Conservation (phyloP, 1,140 invertebrate species). For the Caerostris darwini region DNA sequence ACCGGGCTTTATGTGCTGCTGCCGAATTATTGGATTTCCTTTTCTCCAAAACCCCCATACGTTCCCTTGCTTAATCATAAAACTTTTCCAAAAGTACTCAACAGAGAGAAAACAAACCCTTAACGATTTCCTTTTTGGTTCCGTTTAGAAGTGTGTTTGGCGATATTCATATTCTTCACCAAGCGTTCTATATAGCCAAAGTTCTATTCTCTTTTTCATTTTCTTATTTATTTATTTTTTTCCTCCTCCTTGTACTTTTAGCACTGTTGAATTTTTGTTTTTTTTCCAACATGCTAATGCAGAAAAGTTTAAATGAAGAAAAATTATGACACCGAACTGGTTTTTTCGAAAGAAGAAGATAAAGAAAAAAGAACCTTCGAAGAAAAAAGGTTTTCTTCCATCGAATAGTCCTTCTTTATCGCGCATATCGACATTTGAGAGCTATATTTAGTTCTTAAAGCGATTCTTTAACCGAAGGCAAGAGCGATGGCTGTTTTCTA, state of each 20-base stretch:
- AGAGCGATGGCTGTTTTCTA: neutral
- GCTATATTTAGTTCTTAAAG: conserved; percentile 12
- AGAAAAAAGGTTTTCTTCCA: neutral
- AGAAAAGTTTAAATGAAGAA: neutral
- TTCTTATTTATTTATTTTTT: neutral
- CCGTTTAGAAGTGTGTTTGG: neutral
- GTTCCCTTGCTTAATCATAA: no score
- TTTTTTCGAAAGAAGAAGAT: neutral
- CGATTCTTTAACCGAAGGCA: neutral
- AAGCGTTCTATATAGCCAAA: neutral
- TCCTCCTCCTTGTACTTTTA: neutral
- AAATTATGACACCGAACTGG: neutral
- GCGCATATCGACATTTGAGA: neutral
- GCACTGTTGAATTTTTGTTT: neutral
- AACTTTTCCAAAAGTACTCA: no score
- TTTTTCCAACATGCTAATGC: neutral
- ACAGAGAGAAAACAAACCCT: no score
- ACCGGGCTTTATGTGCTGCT: conserved; percentile 15
- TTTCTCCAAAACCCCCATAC: no score
- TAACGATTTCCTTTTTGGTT: neutral
- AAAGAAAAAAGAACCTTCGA: neutral
- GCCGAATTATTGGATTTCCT: conserved; percentile 2
- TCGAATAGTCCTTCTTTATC: no score
- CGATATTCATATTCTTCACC: neutral
- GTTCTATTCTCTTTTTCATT: neutral